Evolutionary conservation across 2,113 vertebrate species (phyloP).

Genomic region (Manacus vitellinus): DNA sequence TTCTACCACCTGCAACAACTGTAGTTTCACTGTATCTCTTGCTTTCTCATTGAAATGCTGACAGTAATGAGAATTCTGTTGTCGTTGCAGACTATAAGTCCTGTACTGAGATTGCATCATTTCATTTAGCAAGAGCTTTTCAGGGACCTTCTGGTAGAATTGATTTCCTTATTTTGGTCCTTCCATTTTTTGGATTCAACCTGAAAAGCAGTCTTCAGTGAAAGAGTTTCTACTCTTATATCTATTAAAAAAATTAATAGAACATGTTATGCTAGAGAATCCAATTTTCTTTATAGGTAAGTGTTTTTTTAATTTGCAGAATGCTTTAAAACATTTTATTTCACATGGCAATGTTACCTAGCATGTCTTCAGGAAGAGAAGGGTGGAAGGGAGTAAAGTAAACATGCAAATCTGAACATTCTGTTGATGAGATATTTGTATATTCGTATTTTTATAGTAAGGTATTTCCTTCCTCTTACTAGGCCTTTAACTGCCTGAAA

Average conservation of each 20-base stretch:
- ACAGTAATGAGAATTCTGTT: constrained; percentile 69
- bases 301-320: neutral
- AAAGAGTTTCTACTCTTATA: constrained; percentile 35
- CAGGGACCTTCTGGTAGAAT: constrained; percentile 49
- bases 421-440: neutral
- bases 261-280: neutral
- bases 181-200: constrained; percentile 55
- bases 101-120: constrained; percentile 68
- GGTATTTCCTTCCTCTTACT: neutral
- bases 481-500: constrained; percentile 16
- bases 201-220: constrained; percentile 21
- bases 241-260: constrained; percentile 38
- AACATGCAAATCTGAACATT: neutral
- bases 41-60: constrained; percentile 33
- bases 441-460: neutral
- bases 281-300: constrained; percentile 36
- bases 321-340: neutral
- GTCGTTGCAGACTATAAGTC: neutral
- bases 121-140: constrained; percentile 72
- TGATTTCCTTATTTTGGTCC: constrained; percentile 66
- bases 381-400: neutral
- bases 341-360: neutral
- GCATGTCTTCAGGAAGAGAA: neutral
- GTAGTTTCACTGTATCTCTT: constrained; percentile 19
- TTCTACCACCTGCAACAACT: constrained; percentile 30